Evolutionary conservation across 2,113 vertebrate genomes (phyloP).

Genomic region (Gambusia affinis): DNA sequence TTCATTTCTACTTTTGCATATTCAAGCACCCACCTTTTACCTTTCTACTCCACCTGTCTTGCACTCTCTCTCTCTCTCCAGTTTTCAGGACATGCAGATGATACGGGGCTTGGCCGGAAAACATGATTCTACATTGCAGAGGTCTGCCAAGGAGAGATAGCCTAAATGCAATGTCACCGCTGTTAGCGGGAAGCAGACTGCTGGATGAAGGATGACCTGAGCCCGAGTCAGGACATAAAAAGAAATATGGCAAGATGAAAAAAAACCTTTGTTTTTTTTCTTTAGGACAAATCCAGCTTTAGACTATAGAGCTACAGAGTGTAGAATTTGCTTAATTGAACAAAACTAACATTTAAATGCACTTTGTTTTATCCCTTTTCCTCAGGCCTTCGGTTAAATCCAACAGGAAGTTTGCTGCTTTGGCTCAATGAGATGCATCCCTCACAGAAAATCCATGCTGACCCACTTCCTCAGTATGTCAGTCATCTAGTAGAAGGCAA

Average conservation of each 20-base stretch:
- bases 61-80: slow-evolving; percentile 29
- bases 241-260: slow-evolving; percentile 12
- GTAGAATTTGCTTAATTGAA: slow-evolving; percentile 46
- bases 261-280: slow-evolving; percentile 25
- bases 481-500: slow-evolving; percentile 50
- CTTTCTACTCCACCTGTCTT: slow-evolving; percentile 4
- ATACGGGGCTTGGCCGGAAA: slow-evolving; percentile 70
- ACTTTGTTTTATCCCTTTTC: slow-evolving; percentile 54
- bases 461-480: slow-evolving; percentile 72
- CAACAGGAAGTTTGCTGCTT: slow-evolving; percentile 45
- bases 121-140: slow-evolving; percentile 71
- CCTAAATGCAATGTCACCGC: slow-evolving; percentile 65
- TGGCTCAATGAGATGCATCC: slow-evolving; percentile 49
- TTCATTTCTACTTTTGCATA: neutral
- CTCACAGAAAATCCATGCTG: slow-evolving; percentile 59
- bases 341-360: slow-evolving; percentile 34
- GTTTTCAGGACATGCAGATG: slow-evolving; percentile 69
- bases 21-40: neutral
- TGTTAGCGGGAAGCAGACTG: slow-evolving; percentile 60
- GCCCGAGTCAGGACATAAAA: slow-evolving; percentile 12
- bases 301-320: slow-evolving; percentile 17
- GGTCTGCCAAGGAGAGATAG: slow-evolving; percentile 77
- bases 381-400: slow-evolving; percentile 57
- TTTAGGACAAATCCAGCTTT: neutral
- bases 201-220: slow-evolving; percentile 33